Percentiles rank a stretch among this genome's conserved stretches.
These are phyloP conservation scores for Pterocles gutturalis DNA, from an alignment of 2,113 vertebrate genomes.

Conservation along the genomic window DNA sequence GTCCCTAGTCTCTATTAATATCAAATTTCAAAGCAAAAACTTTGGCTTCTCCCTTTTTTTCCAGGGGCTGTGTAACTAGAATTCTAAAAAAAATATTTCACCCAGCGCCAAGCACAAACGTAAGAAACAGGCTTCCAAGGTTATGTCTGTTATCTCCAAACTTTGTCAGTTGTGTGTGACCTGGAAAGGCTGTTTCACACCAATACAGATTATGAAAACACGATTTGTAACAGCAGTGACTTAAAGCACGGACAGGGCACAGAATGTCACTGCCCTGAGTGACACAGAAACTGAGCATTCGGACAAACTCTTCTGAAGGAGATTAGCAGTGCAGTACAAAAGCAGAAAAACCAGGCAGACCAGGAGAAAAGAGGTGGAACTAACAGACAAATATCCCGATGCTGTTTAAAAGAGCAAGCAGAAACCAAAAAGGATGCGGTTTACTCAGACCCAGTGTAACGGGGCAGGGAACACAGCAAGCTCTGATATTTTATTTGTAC, in stretches of 20 bases:
- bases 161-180: background rate
- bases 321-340: background rate
- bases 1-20: background rate
- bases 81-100: background rate
- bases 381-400: background rate
- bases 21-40: background rate
- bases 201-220: background rate
- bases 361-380: background rate
- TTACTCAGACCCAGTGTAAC: background rate
- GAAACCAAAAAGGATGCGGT: background rate
- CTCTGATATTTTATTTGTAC: background rate
- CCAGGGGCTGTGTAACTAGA: background rate
- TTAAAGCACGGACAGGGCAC: background rate
- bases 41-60: background rate
- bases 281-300: rapidly evolving
- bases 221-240: background rate
- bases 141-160: background rate
- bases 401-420: background rate
- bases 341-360: background rate
- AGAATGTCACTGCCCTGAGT: rapidly evolving
- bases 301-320: background rate
- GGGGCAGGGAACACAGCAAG: background rate
- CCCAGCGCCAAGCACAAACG: background rate
- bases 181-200: background rate
- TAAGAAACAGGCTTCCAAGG: background rate